A percentile compares a stretch with the other conserved stretches of the same genome.
Evolutionary conservation across 2,113 vertebrate species (phyloP).

Genomic region (Planiliza haematocheilus): DNA sequence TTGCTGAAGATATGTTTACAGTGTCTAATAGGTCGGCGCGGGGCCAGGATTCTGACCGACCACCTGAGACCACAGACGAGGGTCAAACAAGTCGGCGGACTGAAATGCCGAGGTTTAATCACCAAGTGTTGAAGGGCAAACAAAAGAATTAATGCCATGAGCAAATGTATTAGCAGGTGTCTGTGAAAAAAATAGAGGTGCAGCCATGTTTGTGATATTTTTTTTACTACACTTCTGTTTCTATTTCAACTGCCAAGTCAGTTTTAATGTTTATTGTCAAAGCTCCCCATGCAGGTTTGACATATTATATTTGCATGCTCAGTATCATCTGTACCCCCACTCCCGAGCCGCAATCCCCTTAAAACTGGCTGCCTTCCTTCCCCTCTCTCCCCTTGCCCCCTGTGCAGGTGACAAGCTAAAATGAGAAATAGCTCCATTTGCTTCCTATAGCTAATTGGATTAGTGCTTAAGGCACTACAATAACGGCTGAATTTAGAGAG

Average conservation of each 20-base stretch:
- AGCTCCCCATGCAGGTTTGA: slow-evolving; percentile 28
- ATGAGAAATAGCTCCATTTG: slow-evolving; percentile 79
- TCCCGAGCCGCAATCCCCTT: slow-evolving; percentile 59
- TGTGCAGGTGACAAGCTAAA: slow-evolving; percentile 72
- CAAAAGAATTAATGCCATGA: slow-evolving; percentile 3
- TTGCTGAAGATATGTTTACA: slow-evolving; percentile 61
- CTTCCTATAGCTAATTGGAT: slow-evolving; percentile 82
- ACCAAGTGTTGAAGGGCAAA: slow-evolving; percentile 24
- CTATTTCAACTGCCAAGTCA: slow-evolving; percentile 29
- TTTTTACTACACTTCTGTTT: slow-evolving; percentile 14
- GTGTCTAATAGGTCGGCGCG: slow-evolving; percentile 60
- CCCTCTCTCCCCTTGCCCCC: slow-evolving; percentile 31
- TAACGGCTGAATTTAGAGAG: slow-evolving; percentile 73
- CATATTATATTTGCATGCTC: slow-evolving; percentile 44
- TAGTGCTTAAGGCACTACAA: slow-evolving; percentile 76
- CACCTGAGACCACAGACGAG: slow-evolving; percentile 50
- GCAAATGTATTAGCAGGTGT: not conserved
- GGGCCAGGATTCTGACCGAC: slow-evolving; percentile 49
- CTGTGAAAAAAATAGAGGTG: not conserved
- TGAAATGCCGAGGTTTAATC: slow-evolving; percentile 52
- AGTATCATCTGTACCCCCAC: slow-evolving; percentile 39
- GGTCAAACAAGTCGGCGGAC: slow-evolving; percentile 39
- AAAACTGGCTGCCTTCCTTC: slow-evolving; percentile 39
- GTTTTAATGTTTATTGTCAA: slow-evolving; percentile 50
- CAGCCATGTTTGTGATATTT: slow-evolving; percentile 21